phyloP scores from a whole-genome alignment of 2,797 vertebrate species.

The Petrocephalus sullivani region DNA sequence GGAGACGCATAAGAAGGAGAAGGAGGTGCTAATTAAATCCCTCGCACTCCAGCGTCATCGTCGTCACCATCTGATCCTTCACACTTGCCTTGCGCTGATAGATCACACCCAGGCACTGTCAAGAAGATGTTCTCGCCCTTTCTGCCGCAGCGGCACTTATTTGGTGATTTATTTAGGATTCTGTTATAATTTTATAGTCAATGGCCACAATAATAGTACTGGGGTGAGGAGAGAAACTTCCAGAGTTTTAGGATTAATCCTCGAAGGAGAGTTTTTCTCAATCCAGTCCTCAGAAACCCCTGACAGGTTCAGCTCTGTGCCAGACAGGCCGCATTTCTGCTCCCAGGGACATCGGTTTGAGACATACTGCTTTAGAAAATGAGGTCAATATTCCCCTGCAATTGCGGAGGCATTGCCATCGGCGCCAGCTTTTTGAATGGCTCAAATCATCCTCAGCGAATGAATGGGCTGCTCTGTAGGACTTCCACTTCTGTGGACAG shows the following conservation, averaged over 20 bases:
- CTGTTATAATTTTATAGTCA: conserved; percentile 4
- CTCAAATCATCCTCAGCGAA: background rate
- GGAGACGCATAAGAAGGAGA: background rate
- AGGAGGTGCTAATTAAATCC: conserved; percentile 18
- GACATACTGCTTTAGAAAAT: background rate
- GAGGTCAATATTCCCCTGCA: background rate
- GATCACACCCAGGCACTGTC: background rate
- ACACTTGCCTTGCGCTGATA: background rate
- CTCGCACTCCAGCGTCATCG: background rate
- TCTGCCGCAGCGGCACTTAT: background rate
- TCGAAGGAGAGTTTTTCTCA: background rate
- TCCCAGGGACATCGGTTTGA: background rate
- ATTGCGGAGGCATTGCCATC: background rate
- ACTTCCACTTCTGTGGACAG: background rate
- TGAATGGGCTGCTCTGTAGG: background rate
- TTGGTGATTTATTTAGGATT: background rate
- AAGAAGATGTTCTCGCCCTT: background rate
- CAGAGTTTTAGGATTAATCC: background rate
- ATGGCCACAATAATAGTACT: background rate
- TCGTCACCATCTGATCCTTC: conserved; percentile 15
- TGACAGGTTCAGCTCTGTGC: background rate
- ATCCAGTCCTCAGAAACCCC: background rate
- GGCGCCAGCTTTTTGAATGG: background rate
- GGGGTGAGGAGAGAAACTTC: background rate
- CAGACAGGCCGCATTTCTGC: background rate